These are phyloP conservation scores for Caradrina kadenii DNA, from an alignment of 2,888 invertebrate species.

Conservation along the genomic window DNA sequence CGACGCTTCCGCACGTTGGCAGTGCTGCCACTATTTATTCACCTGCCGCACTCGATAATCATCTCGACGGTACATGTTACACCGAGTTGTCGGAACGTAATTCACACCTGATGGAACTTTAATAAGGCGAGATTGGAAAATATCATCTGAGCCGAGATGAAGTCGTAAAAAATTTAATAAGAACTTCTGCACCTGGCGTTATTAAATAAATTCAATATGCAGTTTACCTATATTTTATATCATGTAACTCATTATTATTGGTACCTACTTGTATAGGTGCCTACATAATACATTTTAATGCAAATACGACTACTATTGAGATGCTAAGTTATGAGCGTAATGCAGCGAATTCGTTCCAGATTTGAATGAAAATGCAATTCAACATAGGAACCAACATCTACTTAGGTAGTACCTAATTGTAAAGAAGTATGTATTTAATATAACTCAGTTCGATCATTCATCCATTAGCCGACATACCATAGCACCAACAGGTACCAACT, in stretches of 20 bases:
- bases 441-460: slow-evolving; percentile 21
- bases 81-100: slow-evolving; percentile 21
- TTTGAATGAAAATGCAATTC: slow-evolving; percentile 13
- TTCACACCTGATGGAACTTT: slow-evolving; percentile 43
- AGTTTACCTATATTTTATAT: slow-evolving; percentile 3
- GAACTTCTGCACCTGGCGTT: slow-evolving; percentile 11
- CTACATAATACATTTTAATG: slow-evolving; percentile 21
- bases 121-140: slow-evolving; percentile 16
- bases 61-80: slow-evolving; percentile 35
- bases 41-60: slow-evolving; percentile 58
- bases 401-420: not conserved
- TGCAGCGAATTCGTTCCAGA: slow-evolving; percentile 1
- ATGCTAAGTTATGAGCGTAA: slow-evolving; percentile 16
- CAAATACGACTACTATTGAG: slow-evolving; percentile 21
- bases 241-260: not conserved
- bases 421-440: not conserved
- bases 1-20: slow-evolving; percentile 70
- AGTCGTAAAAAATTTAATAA: slow-evolving; percentile 9
- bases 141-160: slow-evolving; percentile 8
- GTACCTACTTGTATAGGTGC: not conserved
- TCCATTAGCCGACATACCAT: slow-evolving; percentile 23
- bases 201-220: not conserved
- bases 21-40: slow-evolving; percentile 58
- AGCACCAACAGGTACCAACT: slow-evolving; percentile 34
- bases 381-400: not conserved